Percentiles rank a stretch among this genome's conserved stretches.
phyloP scores from a whole-genome alignment of 1,140 invertebrate species.

The Drosophila baimaii region DNA sequence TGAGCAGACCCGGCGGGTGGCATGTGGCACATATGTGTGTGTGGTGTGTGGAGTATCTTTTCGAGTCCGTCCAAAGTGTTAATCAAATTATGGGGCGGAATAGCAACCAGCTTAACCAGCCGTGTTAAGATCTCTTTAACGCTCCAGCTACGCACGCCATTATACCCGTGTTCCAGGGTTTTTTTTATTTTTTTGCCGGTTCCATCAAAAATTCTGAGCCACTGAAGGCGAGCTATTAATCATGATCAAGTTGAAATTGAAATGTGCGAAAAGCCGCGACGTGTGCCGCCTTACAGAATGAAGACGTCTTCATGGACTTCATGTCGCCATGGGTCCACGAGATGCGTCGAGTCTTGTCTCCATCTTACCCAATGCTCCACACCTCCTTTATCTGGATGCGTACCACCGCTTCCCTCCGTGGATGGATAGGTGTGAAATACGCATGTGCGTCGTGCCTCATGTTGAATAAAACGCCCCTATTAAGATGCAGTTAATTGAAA shows the following conservation, averaged over 20 bases:
- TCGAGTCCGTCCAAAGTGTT: constrained; percentile 61
- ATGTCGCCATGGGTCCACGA: not conserved
- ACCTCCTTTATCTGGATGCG: not conserved
- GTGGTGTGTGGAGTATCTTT: not conserved
- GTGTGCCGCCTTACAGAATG: constrained; percentile 47
- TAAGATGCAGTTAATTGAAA: constrained; percentile 52
- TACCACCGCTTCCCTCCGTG: not conserved
- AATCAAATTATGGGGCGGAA: constrained; percentile 76
- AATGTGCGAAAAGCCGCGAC: constrained; percentile 58
- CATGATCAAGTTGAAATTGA: constrained; percentile 50
- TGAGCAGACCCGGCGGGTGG: constrained; percentile 56
- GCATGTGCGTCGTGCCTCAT: constrained; percentile 64
- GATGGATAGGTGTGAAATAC: constrained; percentile 44
- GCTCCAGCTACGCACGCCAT: constrained; percentile 81
- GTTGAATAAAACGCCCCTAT: constrained; percentile 78
- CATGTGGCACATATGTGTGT: constrained; percentile 31
- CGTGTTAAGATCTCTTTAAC: constrained; percentile 80
- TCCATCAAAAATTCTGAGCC: constrained; percentile 62
- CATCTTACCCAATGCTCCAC: constrained; percentile 2
- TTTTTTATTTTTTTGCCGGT: not conserved
- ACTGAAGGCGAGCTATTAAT: constrained; percentile 67
- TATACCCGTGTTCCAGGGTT: constrained; percentile 13
- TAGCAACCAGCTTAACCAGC: constrained; percentile 64
- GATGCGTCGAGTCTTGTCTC: not conserved
- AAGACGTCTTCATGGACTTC: constrained; percentile 42